Conservation (phyloP, 2,888 invertebrate species). For the Brassicogethes aeneus region DNA sequence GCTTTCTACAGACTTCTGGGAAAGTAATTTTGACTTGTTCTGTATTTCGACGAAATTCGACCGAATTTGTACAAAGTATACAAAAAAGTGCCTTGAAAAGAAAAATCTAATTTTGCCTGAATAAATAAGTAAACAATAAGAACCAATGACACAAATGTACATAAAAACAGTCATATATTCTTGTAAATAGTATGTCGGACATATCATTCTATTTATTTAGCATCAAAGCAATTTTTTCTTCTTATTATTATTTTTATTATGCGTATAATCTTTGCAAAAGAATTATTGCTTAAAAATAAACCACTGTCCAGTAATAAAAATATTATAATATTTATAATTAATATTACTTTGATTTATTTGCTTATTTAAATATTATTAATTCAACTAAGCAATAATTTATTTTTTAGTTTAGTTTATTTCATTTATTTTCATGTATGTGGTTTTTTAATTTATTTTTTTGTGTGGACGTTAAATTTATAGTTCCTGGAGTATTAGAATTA, state of each 20-base stretch:
- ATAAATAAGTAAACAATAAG: too few species aligned
- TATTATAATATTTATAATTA: too few species aligned
- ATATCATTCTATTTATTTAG: slow-evolving; percentile 19
- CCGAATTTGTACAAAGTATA: too few species aligned
- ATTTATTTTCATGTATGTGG: slow-evolving; percentile 1
- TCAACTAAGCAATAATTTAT: not conserved
- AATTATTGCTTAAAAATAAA: not conserved
- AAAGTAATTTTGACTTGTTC: too few species aligned
- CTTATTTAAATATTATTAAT: not conserved
- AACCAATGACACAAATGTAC: too few species aligned
- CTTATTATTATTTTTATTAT: not conserved
- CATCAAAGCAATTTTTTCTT: not conserved
- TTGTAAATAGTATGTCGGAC: slow-evolving; percentile 21
- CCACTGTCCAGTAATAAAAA: too few species aligned
- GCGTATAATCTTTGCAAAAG: not conserved
- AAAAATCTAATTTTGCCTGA: too few species aligned
- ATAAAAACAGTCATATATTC: slow-evolving; percentile 6
- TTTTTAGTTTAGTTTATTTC: slow-evolving; percentile 8
- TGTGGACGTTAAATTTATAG: not conserved
- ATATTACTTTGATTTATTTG: too few species aligned
- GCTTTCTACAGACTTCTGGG: too few species aligned
- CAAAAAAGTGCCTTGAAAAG: too few species aligned
- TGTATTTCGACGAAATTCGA: too few species aligned
- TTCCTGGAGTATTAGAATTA: not conserved
- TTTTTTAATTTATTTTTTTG: not conserved